Conservation (phyloP, 2,797 vertebrate genomes). For the Propithecus deckenii region DNA sequence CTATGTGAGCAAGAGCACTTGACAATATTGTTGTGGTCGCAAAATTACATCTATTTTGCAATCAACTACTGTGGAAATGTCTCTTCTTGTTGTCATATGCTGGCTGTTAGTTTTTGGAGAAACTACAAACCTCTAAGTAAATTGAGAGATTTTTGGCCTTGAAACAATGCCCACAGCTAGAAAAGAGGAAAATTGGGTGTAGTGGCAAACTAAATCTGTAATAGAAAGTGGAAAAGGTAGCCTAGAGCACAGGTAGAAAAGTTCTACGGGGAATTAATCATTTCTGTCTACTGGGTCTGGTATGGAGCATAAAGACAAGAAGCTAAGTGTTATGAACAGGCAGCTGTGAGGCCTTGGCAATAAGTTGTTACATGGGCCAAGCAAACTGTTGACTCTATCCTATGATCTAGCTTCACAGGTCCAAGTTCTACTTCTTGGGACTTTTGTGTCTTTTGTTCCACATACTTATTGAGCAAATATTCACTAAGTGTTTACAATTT, state of each 20-base stretch:
- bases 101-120: neutral
- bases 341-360: accelerated
- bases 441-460: neutral
- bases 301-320: neutral
- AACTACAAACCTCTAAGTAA: constrained; percentile 21
- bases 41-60: neutral
- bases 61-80: neutral
- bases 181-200: neutral
- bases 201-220: neutral
- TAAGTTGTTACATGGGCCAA: neutral
- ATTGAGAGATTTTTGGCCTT: neutral
- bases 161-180: neutral
- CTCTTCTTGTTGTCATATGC: neutral
- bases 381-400: neutral
- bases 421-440: neutral
- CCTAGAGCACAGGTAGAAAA: neutral
- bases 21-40: neutral
- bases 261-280: neutral
- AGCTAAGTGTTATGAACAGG: neutral
- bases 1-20: neutral
- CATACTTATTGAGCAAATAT: neutral
- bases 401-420: neutral
- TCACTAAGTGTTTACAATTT: neutral
- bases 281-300: neutral
- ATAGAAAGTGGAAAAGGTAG: neutral